Conservation (phyloP, 2,888 invertebrate genomes). For the Drosophila niveifrons region DNA sequence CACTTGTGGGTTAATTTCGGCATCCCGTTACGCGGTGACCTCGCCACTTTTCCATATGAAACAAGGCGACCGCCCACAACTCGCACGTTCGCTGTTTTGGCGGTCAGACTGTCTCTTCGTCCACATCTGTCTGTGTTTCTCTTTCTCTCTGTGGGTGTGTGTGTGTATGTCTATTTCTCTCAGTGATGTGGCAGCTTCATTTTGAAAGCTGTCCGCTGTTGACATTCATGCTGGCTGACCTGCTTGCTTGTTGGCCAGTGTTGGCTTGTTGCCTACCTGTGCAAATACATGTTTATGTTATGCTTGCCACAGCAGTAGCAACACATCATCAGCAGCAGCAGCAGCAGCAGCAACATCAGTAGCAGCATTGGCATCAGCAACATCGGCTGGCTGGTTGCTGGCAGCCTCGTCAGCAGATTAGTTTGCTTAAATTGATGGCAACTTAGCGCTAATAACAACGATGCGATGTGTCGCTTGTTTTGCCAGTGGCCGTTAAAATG, state of each 20-base stretch:
- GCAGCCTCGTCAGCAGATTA: constrained; percentile 67
- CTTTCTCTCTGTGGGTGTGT: neutral
- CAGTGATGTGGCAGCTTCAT: constrained; percentile 60
- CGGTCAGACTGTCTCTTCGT: constrained; percentile 7
- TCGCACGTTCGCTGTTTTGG: constrained; percentile 35
- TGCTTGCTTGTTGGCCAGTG: neutral
- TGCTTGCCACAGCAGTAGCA: constrained; percentile 50
- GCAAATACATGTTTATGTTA: constrained; percentile 76
- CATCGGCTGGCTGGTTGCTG: constrained; percentile 18
- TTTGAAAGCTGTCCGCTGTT: constrained; percentile 58
- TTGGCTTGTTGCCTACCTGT: constrained; percentile 59
- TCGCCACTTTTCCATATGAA: constrained; percentile 59
- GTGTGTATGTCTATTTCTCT: constrained; percentile 17
- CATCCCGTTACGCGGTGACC: constrained; percentile 64
- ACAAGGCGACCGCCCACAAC: constrained; percentile 28
- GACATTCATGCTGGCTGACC: constrained; percentile 65
- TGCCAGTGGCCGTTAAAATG: constrained; percentile 29
- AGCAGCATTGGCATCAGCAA: constrained; percentile 10
- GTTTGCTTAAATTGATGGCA: constrained; percentile 82
- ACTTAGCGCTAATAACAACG: constrained; percentile 75
- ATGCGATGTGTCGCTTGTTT: constrained; percentile 48
- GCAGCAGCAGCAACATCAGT: constrained; percentile 17
- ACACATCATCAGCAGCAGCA: constrained; percentile 24
- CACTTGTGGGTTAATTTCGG: constrained; percentile 76
- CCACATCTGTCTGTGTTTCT: neutral